Conservation (phyloP, 53 echinoderm and acorn worm genomes). For the Mesocentrotus franciscanus region DNA sequence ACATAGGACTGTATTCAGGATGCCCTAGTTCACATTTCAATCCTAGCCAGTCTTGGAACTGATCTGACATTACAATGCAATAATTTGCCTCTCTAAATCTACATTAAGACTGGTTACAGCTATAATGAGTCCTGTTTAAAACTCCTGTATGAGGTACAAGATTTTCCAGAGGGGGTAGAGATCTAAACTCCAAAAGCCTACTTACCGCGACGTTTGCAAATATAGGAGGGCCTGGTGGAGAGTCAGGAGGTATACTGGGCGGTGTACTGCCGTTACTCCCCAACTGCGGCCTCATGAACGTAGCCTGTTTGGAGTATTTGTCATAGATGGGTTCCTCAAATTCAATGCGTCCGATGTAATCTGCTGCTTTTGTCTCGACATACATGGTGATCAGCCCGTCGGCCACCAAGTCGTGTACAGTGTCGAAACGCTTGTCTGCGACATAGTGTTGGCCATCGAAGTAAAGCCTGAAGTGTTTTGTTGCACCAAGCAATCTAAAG, state of each 20-base stretch:
- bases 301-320: constrained; percentile 86
- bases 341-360: constrained; percentile 93
- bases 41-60: neutral
- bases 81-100: too few species aligned
- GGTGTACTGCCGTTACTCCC: constrained; percentile 71
- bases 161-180: neutral
- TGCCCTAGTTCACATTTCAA: neutral
- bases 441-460: constrained; percentile 97
- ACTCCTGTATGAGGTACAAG: neutral
- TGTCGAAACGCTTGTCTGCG: constrained; percentile 92
- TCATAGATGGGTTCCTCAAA: constrained; percentile 96
- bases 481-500: constrained; percentile 64
- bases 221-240: constrained; percentile 36
- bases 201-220: too few species aligned
- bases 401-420: constrained; percentile 92
- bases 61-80: too few species aligned
- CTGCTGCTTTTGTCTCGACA: constrained; percentile 94
- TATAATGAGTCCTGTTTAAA: neutral
- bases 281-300: constrained; percentile 73
- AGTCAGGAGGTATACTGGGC: neutral
- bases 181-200: neutral
- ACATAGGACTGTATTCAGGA: neutral
- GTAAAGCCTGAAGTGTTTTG: constrained; percentile 91
- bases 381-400: constrained; percentile 96
- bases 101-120: too few species aligned